Evolutionary conservation across 2,888 invertebrate species (phyloP).

Genomic region (Myopa tessellatipennis): DNA sequence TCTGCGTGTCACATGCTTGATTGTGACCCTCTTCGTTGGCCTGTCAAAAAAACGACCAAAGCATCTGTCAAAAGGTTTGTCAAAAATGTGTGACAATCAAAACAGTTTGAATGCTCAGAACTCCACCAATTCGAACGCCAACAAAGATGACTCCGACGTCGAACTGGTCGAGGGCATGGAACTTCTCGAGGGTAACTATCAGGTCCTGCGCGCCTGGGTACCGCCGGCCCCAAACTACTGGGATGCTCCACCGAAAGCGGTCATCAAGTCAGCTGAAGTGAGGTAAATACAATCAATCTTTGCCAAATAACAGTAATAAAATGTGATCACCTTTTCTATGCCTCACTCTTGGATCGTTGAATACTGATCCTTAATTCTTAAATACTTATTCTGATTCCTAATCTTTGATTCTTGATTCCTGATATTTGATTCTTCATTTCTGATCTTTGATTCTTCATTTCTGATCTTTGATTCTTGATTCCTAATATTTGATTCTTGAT

Average conservation of each 20-base stretch:
- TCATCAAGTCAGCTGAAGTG: constrained; percentile 67
- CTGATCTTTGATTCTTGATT: too few species aligned
- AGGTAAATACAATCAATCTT: constrained; percentile 53
- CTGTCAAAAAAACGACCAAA: background rate
- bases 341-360: too few species aligned
- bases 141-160: constrained; percentile 65
- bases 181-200: constrained; percentile 67
- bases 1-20: background rate
- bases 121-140: constrained; percentile 45
- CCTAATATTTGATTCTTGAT: too few species aligned
- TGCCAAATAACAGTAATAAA: too few species aligned
- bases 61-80: background rate
- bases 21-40: background rate
- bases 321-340: too few species aligned
- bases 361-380: background rate
- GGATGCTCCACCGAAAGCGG: constrained; percentile 67
- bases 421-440: too few species aligned
- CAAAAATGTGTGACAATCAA: constrained; percentile 46
- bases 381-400: background rate
- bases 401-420: too few species aligned
- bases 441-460: too few species aligned
- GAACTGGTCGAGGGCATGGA: constrained; percentile 67
- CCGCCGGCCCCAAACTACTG: constrained; percentile 67
- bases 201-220: constrained; percentile 67
- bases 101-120: constrained; percentile 29